Conservation (phyloP, 2,797 vertebrate species). For the Rhinichthys osculus region DNA sequence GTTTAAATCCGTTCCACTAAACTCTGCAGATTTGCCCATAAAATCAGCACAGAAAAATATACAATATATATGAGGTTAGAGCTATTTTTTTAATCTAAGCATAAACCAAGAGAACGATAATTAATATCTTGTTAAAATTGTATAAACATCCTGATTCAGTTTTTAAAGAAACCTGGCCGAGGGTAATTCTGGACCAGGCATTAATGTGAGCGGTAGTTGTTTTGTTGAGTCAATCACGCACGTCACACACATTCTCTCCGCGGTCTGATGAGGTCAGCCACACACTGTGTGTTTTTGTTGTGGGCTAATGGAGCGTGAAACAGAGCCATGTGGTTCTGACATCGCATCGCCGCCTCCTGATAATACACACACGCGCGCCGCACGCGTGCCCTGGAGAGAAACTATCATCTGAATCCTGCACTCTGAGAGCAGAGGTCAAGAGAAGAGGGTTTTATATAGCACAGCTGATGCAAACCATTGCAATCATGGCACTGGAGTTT, state of each 20-base stretch:
- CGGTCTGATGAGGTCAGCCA: slow-evolving; percentile 27
- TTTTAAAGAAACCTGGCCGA: background rate
- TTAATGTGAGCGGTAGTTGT: background rate
- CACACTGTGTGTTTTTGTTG: slow-evolving; percentile 49
- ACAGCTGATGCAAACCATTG: slow-evolving; percentile 57
- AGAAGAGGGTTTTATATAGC: slow-evolving; percentile 56
- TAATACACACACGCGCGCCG: slow-evolving; percentile 32
- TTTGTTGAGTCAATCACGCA: background rate
- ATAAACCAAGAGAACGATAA: too few relatives aligned
- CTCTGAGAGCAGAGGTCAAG: background rate
- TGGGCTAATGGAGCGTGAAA: slow-evolving; percentile 56
- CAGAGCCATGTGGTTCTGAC: slow-evolving; percentile 53
- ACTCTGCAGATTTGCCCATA: background rate
- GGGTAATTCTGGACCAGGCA: background rate
- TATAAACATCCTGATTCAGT: background rate
- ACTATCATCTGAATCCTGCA: slow-evolving; percentile 31
- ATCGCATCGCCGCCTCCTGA: slow-evolving; percentile 32
- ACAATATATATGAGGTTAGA: too few relatives aligned
- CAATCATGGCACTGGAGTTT: slow-evolving; percentile 30
- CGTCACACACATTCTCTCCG: background rate
- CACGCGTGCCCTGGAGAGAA: slow-evolving; percentile 15
- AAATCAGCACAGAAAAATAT: background rate
- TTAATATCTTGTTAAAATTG: background rate
- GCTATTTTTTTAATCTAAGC: too few relatives aligned
- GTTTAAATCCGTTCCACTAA: background rate